phyloP scores from a whole-genome alignment of 2,113 vertebrate species.

The Lampris megalopsis region DNA sequence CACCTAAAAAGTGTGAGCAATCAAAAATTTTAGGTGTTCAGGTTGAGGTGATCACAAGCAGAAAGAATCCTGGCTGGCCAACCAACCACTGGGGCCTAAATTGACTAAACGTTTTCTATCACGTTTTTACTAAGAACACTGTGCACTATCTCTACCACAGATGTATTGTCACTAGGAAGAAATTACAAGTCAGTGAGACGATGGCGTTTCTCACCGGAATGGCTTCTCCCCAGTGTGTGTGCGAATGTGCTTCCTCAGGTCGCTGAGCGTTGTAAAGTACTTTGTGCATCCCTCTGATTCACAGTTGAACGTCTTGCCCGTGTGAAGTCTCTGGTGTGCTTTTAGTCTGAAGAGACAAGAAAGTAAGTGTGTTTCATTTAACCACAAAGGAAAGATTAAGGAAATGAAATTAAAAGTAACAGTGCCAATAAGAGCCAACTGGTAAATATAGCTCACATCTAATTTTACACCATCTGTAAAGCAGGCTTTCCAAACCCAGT shows the following conservation, averaged over 20 bases:
- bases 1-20: too few species aligned
- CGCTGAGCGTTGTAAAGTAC: slow-evolving; percentile 99
- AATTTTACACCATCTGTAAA: background rate
- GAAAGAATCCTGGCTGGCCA: too few species aligned
- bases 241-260: slow-evolving; percentile 98
- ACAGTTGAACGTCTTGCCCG: slow-evolving; percentile 99
- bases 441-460: background rate
- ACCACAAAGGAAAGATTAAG: slow-evolving; percentile 8
- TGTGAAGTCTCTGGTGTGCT: slow-evolving; percentile 99
- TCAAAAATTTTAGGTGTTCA: too few species aligned
- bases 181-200: background rate
- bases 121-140: background rate
- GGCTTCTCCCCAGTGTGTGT: slow-evolving; percentile 99
- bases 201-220: slow-evolving; percentile 86
- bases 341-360: slow-evolving; percentile 88
- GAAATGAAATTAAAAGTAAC: background rate
- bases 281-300: slow-evolving; percentile 99
- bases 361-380: slow-evolving; percentile 40
- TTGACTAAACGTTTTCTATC: background rate
- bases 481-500: background rate
- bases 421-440: background rate
- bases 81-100: too few species aligned
- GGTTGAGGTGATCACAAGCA: too few species aligned
- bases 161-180: background rate
- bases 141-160: slow-evolving; percentile 4